phyloP scores from a whole-genome alignment of 2,888 invertebrate species.

The Lithophane leautieri region DNA sequence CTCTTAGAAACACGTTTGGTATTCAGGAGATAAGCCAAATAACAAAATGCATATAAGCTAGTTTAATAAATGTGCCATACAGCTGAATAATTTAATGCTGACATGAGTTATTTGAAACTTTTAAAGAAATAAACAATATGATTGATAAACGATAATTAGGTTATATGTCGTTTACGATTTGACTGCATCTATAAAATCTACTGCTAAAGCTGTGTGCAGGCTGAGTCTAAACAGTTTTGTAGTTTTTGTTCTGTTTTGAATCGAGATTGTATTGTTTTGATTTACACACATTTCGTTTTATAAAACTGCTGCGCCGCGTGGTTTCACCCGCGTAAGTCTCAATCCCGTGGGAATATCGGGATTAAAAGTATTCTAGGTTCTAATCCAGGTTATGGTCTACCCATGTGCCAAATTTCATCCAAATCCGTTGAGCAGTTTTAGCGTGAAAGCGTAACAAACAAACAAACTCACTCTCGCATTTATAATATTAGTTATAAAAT shows the following conservation, averaged over 20 bases:
- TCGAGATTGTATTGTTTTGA: not conserved
- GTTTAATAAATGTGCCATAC: not conserved
- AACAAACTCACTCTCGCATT: too few relatives aligned
- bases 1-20: not conserved
- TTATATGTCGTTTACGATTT: not conserved
- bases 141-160: not conserved
- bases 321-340: too few relatives aligned
- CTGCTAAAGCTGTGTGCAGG: not conserved
- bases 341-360: too few relatives aligned
- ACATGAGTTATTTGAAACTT: conserved; percentile 4
- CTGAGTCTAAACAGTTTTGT: not conserved
- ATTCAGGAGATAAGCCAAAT: not conserved
- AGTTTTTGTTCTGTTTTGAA: not conserved
- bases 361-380: too few relatives aligned
- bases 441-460: too few relatives aligned
- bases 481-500: too few relatives aligned
- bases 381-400: too few relatives aligned
- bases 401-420: too few relatives aligned
- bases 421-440: too few relatives aligned
- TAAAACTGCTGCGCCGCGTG: too few relatives aligned
- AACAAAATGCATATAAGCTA: not conserved
- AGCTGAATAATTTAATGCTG: not conserved
- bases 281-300: too few relatives aligned
- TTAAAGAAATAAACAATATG: too few relatives aligned
- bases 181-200: not conserved